Percentiles rank a stretch among this genome's conserved stretches.
phyloP scores from a whole-genome alignment of 2,888 invertebrate genomes.

The Aricia artaxerxes region DNA sequence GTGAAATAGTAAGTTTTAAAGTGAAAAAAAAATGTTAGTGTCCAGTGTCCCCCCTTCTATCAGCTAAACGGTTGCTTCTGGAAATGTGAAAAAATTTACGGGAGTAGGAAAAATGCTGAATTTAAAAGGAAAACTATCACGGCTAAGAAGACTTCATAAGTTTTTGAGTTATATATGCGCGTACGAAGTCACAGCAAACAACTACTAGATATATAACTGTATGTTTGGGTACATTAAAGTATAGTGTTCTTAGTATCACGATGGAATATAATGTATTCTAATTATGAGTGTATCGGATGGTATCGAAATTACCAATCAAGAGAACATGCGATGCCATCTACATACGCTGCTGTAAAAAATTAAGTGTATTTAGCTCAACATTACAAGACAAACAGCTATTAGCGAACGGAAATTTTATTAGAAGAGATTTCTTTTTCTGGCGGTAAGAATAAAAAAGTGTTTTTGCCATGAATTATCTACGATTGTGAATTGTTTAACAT shows the following conservation, averaged over 20 bases:
- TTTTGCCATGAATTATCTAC: too few relatives aligned
- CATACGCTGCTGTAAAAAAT: conserved; percentile 37
- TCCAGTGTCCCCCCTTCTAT: too few relatives aligned
- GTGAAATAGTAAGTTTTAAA: too few relatives aligned
- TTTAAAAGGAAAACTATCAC: too few relatives aligned
- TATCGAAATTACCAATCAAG: conserved; percentile 27
- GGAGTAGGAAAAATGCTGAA: too few relatives aligned
- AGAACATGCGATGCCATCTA: conserved; percentile 32
- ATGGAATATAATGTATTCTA: conserved; percentile 16
- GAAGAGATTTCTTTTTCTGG: not conserved
- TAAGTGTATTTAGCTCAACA: conserved; percentile 27
- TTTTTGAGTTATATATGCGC: too few relatives aligned
- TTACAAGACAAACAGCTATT: conserved; percentile 15
- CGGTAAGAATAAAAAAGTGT: not conserved
- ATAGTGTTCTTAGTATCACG: not conserved
- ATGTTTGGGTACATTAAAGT: not conserved
- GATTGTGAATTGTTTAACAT: too few relatives aligned
- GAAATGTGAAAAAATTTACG: too few relatives aligned
- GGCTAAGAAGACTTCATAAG: too few relatives aligned
- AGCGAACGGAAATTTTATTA: not conserved
- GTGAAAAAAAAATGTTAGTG: too few relatives aligned
- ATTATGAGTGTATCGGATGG: conserved; percentile 18
- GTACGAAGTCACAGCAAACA: not conserved
- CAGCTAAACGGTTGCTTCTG: too few relatives aligned
- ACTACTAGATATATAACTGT: not conserved